phyloP scores from a whole-genome alignment of 2,888 invertebrate species.

The Empis stercorea region DNA sequence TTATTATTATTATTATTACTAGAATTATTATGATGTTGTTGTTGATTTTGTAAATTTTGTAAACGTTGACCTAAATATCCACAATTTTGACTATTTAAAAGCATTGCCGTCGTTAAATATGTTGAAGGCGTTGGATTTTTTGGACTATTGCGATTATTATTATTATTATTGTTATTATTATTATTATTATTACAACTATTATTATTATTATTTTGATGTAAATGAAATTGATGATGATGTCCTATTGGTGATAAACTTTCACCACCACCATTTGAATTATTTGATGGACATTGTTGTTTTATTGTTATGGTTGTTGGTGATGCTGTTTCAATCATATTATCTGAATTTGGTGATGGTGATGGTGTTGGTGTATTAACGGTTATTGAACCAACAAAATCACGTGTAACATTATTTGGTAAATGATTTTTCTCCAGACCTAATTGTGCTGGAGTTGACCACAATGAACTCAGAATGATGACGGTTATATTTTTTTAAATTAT shows the following conservation, averaged over 20 bases:
- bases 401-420: too few relatives aligned
- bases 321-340: background rate
- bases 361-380: background rate
- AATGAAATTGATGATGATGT: background rate
- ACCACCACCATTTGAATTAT: background rate
- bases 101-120: slow-evolving; percentile 35
- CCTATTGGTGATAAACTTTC: background rate
- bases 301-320: background rate
- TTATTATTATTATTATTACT: too few relatives aligned
- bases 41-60: slow-evolving; percentile 22
- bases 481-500: too few relatives aligned
- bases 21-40: background rate
- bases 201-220: too few relatives aligned
- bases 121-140: slow-evolving; percentile 15
- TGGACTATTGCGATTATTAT: background rate
- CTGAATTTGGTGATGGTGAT: background rate
- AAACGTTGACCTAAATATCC: slow-evolving; percentile 33
- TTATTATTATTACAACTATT: too few relatives aligned
- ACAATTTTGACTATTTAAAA: slow-evolving; percentile 34
- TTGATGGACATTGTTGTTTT: background rate
- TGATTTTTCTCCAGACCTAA: background rate
- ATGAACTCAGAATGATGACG: background rate
- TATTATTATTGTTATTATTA: background rate
- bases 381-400: background rate
- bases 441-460: background rate